A percentile compares a stretch with the other conserved stretches of the same genome.
phyloP scores from a whole-genome alignment of 2,113 vertebrate species.

The Takifugu bimaculatus region DNA sequence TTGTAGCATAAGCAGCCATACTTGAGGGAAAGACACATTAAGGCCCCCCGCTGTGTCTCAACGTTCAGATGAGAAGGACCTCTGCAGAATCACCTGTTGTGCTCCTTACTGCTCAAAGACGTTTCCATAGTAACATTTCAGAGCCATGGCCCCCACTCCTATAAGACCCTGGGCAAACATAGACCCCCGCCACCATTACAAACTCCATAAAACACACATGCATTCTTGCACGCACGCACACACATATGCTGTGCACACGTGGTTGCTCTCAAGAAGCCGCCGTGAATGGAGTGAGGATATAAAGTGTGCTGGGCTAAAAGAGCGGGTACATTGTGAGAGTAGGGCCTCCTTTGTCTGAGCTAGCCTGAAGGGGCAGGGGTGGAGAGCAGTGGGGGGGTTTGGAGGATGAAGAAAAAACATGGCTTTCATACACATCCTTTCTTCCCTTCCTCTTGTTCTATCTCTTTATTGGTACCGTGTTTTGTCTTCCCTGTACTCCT shows the following conservation, averaged over 20 bases:
- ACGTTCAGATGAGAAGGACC: slow-evolving; percentile 41
- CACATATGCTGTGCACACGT: slow-evolving; percentile 34
- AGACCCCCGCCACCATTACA: slow-evolving; percentile 46
- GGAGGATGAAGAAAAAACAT: slow-evolving; percentile 50
- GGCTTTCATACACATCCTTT: slow-evolving; percentile 77
- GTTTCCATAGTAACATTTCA: slow-evolving; percentile 71
- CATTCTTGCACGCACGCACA: slow-evolving; percentile 20
- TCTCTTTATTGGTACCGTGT: slow-evolving; percentile 78
- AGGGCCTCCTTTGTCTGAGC: slow-evolving; percentile 61
- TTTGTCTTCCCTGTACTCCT: slow-evolving; percentile 62
- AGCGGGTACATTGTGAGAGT: slow-evolving; percentile 64
- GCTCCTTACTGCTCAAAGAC: slow-evolving; percentile 64
- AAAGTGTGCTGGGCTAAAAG: slow-evolving; percentile 68
- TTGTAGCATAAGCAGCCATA: slow-evolving; percentile 26
- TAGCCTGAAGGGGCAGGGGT: slow-evolving; percentile 62
- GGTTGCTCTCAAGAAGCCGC: slow-evolving; percentile 55
- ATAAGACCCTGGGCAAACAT: slow-evolving; percentile 67
- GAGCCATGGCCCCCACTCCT: slow-evolving; percentile 58
- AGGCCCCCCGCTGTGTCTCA: slow-evolving; percentile 49
- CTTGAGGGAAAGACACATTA: slow-evolving; percentile 25
- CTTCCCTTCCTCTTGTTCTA: slow-evolving; percentile 75
- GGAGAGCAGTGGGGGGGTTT: slow-evolving; percentile 41
- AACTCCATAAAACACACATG: slow-evolving; percentile 47
- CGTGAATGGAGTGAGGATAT: slow-evolving; percentile 68
- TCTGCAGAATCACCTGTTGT: slow-evolving; percentile 73